These are phyloP conservation scores for Eublepharis macularius DNA, from an alignment of 2,113 vertebrate genomes.

Conservation along the genomic window DNA sequence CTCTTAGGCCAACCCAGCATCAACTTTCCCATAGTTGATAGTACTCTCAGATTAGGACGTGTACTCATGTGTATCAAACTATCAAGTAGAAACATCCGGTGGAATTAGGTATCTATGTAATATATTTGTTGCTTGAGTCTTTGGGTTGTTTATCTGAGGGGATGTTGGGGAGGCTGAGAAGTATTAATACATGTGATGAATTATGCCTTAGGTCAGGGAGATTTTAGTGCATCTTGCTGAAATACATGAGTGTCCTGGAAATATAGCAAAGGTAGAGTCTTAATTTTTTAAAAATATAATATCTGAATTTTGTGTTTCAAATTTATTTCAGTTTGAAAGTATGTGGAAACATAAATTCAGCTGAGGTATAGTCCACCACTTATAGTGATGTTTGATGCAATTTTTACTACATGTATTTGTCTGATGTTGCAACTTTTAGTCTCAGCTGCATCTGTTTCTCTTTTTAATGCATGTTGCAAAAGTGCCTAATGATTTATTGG, in stretches of 20 bases:
- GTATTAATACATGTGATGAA: too few species aligned
- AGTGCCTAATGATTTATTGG: slow-evolving; percentile 25
- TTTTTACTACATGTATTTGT: background rate
- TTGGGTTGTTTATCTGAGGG: background rate
- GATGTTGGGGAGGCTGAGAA: background rate
- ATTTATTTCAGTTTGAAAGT: background rate
- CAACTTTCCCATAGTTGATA: background rate
- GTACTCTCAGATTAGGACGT: background rate
- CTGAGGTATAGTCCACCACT: background rate
- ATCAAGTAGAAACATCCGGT: background rate
- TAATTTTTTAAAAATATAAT: background rate
- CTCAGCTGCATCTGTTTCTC: background rate
- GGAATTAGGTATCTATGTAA: background rate
- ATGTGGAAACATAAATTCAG: background rate
- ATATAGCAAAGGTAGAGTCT: background rate
- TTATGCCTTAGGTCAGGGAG: background rate
- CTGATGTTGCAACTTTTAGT: background rate
- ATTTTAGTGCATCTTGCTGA: too few species aligned
- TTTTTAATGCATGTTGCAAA: slow-evolving; percentile 27
- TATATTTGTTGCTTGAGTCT: background rate
- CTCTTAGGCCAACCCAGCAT: too few species aligned
- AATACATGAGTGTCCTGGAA: background rate
- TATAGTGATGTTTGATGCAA: background rate
- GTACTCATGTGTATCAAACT: background rate
- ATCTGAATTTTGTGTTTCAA: background rate